Percentiles rank a stretch among this genome's conserved stretches.
These are phyloP conservation scores for Pyralis farinalis DNA, from an alignment of 2,888 invertebrate genomes.

Conservation along the genomic window DNA sequence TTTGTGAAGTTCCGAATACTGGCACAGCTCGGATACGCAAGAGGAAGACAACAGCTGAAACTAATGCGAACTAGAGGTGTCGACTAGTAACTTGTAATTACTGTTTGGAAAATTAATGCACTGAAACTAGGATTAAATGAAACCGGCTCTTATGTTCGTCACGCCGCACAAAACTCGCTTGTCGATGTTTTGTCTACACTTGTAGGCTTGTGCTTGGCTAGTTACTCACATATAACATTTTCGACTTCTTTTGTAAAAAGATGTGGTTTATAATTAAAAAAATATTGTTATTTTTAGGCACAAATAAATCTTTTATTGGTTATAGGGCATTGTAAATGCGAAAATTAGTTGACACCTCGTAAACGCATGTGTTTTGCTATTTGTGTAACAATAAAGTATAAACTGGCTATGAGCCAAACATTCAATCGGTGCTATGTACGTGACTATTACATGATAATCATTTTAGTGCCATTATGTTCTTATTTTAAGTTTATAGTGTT, in stretches of 20 bases:
- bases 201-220: no score
- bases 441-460: constrained; percentile 47
- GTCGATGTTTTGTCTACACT: constrained; percentile 47
- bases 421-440: constrained; percentile 52
- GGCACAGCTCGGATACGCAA: constrained; percentile 49
- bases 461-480: no score
- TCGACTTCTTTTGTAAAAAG: constrained; percentile 6
- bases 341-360: constrained; percentile 64
- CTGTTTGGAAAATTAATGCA: constrained; percentile 78
- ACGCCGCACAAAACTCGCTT: constrained; percentile 36
- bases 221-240: constrained; percentile 38
- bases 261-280: neutral
- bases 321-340: constrained; percentile 47
- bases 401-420: constrained; percentile 66
- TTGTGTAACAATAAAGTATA: constrained; percentile 76
- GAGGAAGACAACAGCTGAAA: constrained; percentile 63
- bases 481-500: no score
- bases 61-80: constrained; percentile 69
- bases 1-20: constrained; percentile 51
- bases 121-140: constrained; percentile 75
- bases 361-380: constrained; percentile 64
- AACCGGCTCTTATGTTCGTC: constrained; percentile 66
- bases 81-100: constrained; percentile 75
- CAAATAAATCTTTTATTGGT: constrained; percentile 31
- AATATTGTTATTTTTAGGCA: neutral